Evolutionary conservation across 2,888 invertebrate species (phyloP).

Genomic region (Matsumyia berberina): DNA sequence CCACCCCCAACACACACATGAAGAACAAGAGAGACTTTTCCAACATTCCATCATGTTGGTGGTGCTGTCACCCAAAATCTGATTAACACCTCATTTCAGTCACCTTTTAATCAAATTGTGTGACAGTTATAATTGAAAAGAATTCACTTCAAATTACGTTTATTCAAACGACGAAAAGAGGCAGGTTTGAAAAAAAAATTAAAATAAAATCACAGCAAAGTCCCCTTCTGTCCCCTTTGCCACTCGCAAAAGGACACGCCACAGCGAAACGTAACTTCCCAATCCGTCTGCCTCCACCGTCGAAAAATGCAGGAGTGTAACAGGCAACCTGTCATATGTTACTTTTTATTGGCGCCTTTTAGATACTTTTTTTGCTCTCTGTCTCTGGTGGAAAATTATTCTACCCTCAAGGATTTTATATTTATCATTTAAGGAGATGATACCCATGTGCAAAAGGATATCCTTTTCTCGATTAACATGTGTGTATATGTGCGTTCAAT

Average conservation of each 20-base stretch:
- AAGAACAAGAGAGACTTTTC: neutral
- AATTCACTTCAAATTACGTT: conserved; percentile 21
- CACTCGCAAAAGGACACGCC: neutral
- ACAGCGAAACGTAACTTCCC: neutral
- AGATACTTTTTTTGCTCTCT: conserved; percentile 3
- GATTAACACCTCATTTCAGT: conserved; percentile 51
- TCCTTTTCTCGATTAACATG: conserved; percentile 24
- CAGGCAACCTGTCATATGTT: conserved; percentile 46
- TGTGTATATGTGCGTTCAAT: conserved; percentile 1
- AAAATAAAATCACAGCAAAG: neutral
- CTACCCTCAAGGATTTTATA: conserved; percentile 44
- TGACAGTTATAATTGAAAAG: conserved; percentile 46
- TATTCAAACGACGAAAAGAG: neutral
- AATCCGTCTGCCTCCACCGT: no score
- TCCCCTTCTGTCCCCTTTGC: neutral
- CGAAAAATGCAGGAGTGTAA: neutral
- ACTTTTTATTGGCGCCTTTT: conserved; percentile 49
- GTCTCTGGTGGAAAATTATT: conserved; percentile 22
- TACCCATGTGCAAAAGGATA: conserved; percentile 47
- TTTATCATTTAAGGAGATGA: conserved; percentile 55
- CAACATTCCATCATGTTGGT: conserved; percentile 4
- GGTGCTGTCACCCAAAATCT: conserved; percentile 37
- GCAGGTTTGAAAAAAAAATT: neutral
- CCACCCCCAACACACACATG: no score
- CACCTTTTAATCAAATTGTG: conserved; percentile 45